Base-by-base conservation (phyloP, 2,113 vertebrate genomes). In the Corynorhinus townsendii region DNA sequence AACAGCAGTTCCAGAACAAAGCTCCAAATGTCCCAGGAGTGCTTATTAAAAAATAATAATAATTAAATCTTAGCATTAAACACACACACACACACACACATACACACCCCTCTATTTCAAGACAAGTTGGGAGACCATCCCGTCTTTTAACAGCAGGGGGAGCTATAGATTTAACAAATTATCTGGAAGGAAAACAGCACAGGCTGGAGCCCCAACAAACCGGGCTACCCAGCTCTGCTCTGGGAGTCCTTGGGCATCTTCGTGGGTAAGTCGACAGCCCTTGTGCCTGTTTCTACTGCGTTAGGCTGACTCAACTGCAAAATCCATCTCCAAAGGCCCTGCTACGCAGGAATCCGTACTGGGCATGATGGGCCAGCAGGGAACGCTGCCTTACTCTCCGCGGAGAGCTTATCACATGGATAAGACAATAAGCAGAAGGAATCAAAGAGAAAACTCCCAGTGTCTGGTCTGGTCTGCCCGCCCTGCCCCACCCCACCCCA, bases 101-200 rank as follows among this genome's bases (percentile, higher is more conserved):
- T 20, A 59, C 22, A 59, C 56, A 26, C 24, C 3, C 56, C 10
- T 26, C 19, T 17, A 15, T 11, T 14, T 71, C 43, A 49, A 72
- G n/a, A 1, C 11, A 68, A 6, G 43, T 16, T 62, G 19, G 52
- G 28, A 52, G n/a, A 73, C 54, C 15, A 49, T 72, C 20, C 47
- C 33, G 76, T 6, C 40, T 75, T 68, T n/a, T 45, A 92, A 89
- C 97, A 81, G 89, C 92, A 97, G 97, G 94, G 95, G 97, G 97
- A 76, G 95, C 69, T 93, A 73, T 81, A 79, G 24, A 80, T 20
- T 64, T 89, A 89, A 81, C 35, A 90, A 85, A 69, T 16, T 81
- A 66, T 14, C 38, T 20, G 45, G 15, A 20, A 35, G 64, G n/a
- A 52, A 88, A 28, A 69, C 38, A 81, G 71, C 17, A 35, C 30